Percentiles rank a stretch among this genome's conserved stretches.
phyloP scores from a whole-genome alignment of 2,797 vertebrate genomes.

The Delichon dasypus region DNA sequence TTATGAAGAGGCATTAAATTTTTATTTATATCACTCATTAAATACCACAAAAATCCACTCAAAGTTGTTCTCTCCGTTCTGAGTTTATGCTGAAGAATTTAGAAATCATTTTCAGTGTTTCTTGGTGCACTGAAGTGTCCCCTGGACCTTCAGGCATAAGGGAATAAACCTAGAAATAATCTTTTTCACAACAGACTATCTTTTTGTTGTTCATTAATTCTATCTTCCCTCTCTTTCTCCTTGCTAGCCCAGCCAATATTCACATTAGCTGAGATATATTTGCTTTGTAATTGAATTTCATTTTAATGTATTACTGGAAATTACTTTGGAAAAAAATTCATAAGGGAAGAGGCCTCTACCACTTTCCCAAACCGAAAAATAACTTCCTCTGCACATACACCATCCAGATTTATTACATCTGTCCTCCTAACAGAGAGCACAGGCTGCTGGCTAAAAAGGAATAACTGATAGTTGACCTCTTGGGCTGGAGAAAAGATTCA shows the following conservation, averaged over 20 bases:
- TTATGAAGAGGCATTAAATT: neutral
- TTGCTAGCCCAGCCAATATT: neutral
- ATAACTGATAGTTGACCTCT: neutral
- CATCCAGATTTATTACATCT: constrained; percentile 15
- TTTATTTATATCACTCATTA: neutral
- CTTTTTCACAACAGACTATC: neutral
- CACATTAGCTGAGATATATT: constrained; percentile 37
- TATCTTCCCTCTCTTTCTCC: neutral
- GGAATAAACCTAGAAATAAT: neutral
- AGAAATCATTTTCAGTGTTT: neutral
- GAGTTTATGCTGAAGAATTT: neutral
- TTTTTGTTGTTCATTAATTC: neutral
- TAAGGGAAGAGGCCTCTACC: neutral
- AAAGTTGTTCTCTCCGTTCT: neutral
- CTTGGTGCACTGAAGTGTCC: neutral
- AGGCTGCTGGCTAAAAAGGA: neutral
- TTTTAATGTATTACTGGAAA: constrained; percentile 58
- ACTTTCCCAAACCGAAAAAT: constrained; percentile 10
- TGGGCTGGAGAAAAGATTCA: neutral
- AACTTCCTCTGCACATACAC: neutral
- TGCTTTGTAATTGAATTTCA: constrained; percentile 55
- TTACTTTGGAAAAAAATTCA: neutral
- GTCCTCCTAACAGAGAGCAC: neutral
- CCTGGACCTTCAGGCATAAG: neutral
- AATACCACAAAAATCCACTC: neutral